Evolutionary conservation across 2,113 vertebrate genomes (phyloP).

Genomic region (Thamnaconus septentrionalis): DNA sequence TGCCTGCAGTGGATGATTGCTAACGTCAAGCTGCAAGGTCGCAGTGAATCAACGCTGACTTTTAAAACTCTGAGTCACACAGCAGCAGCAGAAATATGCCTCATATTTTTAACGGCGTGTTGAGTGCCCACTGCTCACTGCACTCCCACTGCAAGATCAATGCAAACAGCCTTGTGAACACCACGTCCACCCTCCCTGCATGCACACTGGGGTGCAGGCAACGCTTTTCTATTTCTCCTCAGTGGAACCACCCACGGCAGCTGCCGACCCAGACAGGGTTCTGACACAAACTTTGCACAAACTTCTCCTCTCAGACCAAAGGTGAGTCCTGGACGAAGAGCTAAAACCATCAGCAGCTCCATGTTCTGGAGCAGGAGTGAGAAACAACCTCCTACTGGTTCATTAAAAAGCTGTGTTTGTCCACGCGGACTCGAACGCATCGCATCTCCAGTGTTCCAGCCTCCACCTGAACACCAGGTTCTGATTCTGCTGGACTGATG

Average conservation of each 20-base stretch:
- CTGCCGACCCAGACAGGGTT: no score
- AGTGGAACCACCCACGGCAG: no score
- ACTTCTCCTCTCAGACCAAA: no score
- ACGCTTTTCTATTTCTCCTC: no score
- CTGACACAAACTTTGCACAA: no score
- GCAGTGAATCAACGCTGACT: neutral
- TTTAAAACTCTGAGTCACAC: constrained; percentile 4
- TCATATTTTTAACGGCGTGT: constrained; percentile 6
- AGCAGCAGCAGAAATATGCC: neutral
- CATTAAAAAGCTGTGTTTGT: neutral
- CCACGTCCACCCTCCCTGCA: neutral
- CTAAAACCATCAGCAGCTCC: neutral
- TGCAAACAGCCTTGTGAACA: neutral
- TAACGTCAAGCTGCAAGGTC: constrained; percentile 1
- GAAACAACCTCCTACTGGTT: neutral
- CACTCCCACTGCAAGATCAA: constrained; percentile 19
- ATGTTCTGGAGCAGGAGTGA: neutral
- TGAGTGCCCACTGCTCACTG: neutral
- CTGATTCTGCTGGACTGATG: constrained; percentile 32
- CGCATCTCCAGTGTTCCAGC: no score
- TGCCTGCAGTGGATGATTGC: constrained; percentile 3
- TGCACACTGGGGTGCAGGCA: no score
- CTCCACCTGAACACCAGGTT: no score
- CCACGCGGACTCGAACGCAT: constrained; percentile 6
- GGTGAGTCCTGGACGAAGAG: no score